These are phyloP conservation scores for Patella ulyssiponensis DNA, from an alignment of 2,888 invertebrate genomes.

Conservation along the genomic window DNA sequence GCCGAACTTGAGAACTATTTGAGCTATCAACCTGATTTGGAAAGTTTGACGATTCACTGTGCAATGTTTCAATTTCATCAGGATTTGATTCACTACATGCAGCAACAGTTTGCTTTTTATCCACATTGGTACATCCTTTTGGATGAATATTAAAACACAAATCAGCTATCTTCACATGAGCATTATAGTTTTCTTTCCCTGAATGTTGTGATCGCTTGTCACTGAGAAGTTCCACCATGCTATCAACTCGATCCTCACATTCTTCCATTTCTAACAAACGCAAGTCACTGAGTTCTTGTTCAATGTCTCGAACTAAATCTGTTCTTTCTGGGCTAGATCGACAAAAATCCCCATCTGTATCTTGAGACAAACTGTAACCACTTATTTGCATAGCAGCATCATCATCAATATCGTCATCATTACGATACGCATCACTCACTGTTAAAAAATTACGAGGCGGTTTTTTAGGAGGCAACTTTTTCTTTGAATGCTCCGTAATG, in stretches of 20 bases:
- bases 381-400: constrained; percentile 1
- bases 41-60: neutral
- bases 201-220: constrained; percentile 5
- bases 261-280: constrained; percentile 37
- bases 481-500: neutral
- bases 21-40: constrained; percentile 7
- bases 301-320: constrained; percentile 41
- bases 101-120: neutral
- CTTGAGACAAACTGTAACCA: neutral
- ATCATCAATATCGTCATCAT: constrained; percentile 14
- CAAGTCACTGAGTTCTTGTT: constrained; percentile 39
- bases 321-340: constrained; percentile 29
- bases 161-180: neutral
- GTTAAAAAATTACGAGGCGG: constrained; percentile 9
- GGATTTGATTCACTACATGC: neutral
- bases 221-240: constrained; percentile 31
- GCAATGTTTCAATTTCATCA: neutral
- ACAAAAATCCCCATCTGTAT: constrained; percentile 10
- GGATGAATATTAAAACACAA: neutral
- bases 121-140: neutral
- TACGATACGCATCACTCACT: constrained; percentile 13
- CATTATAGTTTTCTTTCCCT: constrained; percentile 7
- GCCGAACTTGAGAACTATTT: neutral
- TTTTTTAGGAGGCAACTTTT: constrained; percentile 1
- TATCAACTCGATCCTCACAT: constrained; percentile 34